phyloP scores from a whole-genome alignment of 2,797 vertebrate genomes.

The Manis crassicaudata region DNA sequence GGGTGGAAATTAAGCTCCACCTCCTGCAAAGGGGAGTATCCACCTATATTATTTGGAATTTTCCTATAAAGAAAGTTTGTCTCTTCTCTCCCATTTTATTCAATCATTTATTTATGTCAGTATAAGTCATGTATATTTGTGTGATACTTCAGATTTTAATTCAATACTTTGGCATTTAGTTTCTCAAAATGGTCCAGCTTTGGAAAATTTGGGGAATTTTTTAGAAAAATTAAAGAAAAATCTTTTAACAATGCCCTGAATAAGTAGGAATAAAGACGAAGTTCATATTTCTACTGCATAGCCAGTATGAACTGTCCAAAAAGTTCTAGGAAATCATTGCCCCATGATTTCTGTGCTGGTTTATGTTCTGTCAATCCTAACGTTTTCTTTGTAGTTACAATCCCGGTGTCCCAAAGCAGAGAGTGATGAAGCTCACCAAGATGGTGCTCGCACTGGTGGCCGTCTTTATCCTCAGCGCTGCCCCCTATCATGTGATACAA shows the following conservation, averaged over 20 bases:
- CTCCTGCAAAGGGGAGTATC: neutral
- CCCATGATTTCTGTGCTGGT: neutral
- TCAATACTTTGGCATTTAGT: neutral
- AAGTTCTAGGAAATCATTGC: neutral
- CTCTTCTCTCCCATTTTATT: neutral
- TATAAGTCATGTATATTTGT: neutral
- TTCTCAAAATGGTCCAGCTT: constrained; percentile 29
- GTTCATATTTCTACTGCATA: neutral
- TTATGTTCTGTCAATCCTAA: neutral
- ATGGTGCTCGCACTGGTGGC: constrained; percentile 81
- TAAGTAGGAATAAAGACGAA: neutral
- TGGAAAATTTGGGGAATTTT: neutral
- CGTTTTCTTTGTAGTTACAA: constrained; percentile 73
- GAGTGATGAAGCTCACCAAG: constrained; percentile 81
- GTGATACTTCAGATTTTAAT: neutral
- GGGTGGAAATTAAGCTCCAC: neutral
- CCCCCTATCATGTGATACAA: constrained; percentile 82
- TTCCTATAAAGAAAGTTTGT: neutral
- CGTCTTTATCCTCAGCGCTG: constrained; percentile 79
- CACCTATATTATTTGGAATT: neutral
- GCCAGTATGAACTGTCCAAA: neutral
- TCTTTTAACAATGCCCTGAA: neutral
- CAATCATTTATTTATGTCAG: neutral
- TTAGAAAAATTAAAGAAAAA: neutral
- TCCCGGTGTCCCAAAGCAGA: constrained; percentile 75